Percentiles rank a stretch among this genome's conserved stretches.
Evolutionary conservation across 2,797 vertebrate species (phyloP).

Genomic region (Apodemus agrarius): DNA sequence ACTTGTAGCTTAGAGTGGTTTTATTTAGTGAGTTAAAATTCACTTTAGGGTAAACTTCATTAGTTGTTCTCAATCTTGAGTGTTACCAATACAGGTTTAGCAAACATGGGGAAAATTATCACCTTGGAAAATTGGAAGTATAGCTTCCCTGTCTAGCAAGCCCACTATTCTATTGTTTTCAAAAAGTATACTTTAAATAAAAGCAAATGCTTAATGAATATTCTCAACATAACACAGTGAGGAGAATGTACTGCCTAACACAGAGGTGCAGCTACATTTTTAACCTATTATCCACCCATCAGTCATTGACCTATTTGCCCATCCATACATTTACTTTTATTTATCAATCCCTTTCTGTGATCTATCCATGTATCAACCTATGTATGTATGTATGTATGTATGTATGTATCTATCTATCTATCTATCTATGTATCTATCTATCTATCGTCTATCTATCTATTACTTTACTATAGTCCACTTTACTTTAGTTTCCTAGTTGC

Average conservation of each 20-base stretch:
- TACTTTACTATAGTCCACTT: neutral
- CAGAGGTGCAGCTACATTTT: neutral
- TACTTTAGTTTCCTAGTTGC: neutral
- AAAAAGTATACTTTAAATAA: neutral
- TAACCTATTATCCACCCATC: neutral
- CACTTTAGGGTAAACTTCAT: neutral
- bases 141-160: neutral
- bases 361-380: no score
- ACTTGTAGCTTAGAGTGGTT: neutral
- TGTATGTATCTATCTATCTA: no score
- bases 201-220: neutral
- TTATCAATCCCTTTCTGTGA: neutral
- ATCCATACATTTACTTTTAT: neutral
- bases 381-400: no score
- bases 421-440: no score
- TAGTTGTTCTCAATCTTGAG: neutral
- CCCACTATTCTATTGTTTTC: neutral
- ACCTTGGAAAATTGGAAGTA: constrained; percentile 36
- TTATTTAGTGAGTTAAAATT: constrained; percentile 32
- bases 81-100: neutral
- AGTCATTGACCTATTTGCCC: neutral
- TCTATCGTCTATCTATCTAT: no score
- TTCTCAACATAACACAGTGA: neutral
- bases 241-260: neutral
- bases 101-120: accelerated